phyloP scores from a whole-genome alignment of 2,888 invertebrate species.

The Steinernema carpocapsae region DNA sequence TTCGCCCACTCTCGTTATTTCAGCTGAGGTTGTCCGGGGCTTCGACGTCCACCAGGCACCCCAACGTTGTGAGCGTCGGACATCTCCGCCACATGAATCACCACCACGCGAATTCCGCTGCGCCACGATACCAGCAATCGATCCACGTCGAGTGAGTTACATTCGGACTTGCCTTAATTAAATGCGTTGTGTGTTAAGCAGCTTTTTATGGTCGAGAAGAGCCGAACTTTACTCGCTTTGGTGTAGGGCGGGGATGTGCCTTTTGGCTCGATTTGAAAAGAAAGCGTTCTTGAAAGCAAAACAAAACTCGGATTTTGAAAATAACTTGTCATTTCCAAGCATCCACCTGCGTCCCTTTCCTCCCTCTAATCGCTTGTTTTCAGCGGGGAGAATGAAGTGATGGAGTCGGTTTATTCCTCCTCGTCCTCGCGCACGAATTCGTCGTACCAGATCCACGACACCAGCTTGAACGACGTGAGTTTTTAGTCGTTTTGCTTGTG shows the following conservation, averaged over 20 bases:
- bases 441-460: neutral
- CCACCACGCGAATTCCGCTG: neutral
- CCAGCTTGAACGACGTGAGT: constrained; percentile 8
- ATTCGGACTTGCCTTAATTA: too few species aligned
- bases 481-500: neutral
- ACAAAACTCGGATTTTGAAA: neutral
- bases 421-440: constrained; percentile 24
- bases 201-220: too few species aligned
- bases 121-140: constrained; percentile 2
- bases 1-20: too few species aligned
- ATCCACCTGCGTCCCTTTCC: neutral
- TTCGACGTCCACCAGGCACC: constrained; percentile 6
- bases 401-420: neutral
- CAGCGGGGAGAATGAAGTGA: neutral
- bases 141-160: constrained; percentile 16
- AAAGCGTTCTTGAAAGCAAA: neutral
- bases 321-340: neutral
- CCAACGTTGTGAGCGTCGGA: neutral
- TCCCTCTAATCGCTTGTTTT: neutral
- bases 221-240: too few species aligned
- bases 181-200: too few species aligned
- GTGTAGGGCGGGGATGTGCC: too few species aligned
- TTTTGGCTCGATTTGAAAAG: neutral
- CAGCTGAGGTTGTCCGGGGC: constrained; percentile 3
- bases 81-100: constrained; percentile 5